These are phyloP conservation scores for Lycodopsis pacificus DNA, from an alignment of 2,797 vertebrate species.

Conservation along the genomic window DNA sequence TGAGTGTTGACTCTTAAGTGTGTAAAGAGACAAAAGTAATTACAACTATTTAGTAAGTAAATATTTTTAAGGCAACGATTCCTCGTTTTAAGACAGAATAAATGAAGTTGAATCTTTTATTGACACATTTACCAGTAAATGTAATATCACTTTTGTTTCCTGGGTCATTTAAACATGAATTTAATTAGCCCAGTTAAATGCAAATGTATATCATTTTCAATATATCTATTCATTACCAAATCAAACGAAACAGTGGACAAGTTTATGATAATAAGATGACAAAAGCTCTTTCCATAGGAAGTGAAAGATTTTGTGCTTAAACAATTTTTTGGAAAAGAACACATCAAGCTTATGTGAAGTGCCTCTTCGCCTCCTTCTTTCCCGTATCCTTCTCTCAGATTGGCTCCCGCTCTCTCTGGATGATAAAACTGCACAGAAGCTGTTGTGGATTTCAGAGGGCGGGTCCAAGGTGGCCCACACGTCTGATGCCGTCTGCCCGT, in stretches of 20 bases:
- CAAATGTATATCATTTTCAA: too few species aligned
- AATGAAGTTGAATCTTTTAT: background rate
- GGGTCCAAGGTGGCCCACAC: conserved; percentile 79
- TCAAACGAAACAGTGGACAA: too few species aligned
- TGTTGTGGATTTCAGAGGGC: conserved; percentile 84
- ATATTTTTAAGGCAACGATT: background rate
- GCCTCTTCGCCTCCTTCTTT: background rate
- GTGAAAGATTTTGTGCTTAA: too few species aligned
- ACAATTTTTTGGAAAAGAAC: background rate
- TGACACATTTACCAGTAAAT: too few species aligned
- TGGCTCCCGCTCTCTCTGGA: conserved; percentile 81
- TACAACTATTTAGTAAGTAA: too few species aligned
- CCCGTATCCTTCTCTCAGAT: conserved; percentile 63
- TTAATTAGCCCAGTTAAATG: too few species aligned
- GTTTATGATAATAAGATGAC: too few species aligned
- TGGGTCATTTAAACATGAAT: too few species aligned
- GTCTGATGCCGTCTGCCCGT: conserved; percentile 81
- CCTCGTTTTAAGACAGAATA: background rate
- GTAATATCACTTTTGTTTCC: too few species aligned
- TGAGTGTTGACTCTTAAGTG: background rate
- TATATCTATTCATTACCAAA: too few species aligned
- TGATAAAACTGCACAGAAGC: conserved; percentile 84
- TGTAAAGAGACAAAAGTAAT: background rate
- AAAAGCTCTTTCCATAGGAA: too few species aligned
- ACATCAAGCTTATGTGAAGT: background rate